These are phyloP conservation scores for Volucella inanis DNA, from an alignment of 2,888 invertebrate genomes.

Conservation along the genomic window DNA sequence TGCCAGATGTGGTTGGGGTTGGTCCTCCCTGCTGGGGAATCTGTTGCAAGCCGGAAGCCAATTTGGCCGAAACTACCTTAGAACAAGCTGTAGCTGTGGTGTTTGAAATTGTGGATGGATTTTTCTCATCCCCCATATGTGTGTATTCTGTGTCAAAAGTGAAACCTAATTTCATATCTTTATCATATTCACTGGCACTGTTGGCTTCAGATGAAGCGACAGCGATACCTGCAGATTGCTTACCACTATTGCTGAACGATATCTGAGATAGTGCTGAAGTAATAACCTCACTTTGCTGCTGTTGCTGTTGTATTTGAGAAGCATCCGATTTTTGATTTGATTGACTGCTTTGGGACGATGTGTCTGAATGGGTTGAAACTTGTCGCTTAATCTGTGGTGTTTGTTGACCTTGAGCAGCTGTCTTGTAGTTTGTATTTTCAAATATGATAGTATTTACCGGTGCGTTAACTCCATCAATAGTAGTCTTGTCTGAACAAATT, in stretches of 20 bases:
- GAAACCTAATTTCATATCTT: constrained; percentile 96
- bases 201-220: constrained; percentile 73
- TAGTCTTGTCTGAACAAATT: constrained; percentile 60
- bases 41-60: constrained; percentile 81
- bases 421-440: constrained; percentile 95
- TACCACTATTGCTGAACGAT: constrained; percentile 84
- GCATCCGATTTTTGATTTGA: constrained; percentile 58
- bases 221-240: constrained; percentile 54
- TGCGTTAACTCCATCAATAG: constrained; percentile 88
- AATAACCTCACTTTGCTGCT: constrained; percentile 81
- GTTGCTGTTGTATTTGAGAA: constrained; percentile 61
- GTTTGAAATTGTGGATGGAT: constrained; percentile 46
- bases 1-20: constrained; percentile 35
- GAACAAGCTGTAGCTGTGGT: constrained; percentile 79
- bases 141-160: constrained; percentile 92
- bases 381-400: constrained; percentile 83
- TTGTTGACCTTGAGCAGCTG: constrained; percentile 84
- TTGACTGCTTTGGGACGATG: constrained; percentile 54
- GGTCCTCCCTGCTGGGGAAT: constrained; percentile 51
- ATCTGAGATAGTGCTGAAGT: constrained; percentile 86
- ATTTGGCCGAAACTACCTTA: constrained; percentile 77
- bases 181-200: constrained; percentile 88
- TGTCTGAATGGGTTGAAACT: constrained; percentile 79
- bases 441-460: constrained; percentile 95
- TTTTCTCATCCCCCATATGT: constrained; percentile 85